Evolutionary conservation across 2,113 vertebrate genomes (phyloP).

Genomic region (Rhagologus leucostigma): DNA sequence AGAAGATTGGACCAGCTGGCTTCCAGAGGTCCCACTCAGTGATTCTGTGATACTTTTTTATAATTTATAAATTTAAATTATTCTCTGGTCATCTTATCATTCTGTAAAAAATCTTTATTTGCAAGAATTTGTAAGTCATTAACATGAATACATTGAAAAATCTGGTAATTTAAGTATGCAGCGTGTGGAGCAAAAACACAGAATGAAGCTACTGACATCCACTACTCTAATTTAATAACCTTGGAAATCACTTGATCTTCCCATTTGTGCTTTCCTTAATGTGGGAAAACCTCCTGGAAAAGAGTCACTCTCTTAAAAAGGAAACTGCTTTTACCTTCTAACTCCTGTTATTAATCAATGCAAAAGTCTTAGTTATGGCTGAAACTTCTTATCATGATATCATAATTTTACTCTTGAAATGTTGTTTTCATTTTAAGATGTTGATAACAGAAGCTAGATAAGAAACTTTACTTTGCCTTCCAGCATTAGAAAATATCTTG

Average conservation of each 20-base stretch:
- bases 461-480: conserved; percentile 57
- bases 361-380: conserved; percentile 34
- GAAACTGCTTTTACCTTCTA: conserved; percentile 1
- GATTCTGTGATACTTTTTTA: background rate
- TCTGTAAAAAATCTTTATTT: background rate
- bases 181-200: background rate
- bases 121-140: background rate
- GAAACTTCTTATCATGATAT: conserved; percentile 54
- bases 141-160: background rate
- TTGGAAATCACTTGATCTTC: background rate
- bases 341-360: conserved; percentile 31
- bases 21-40: background rate
- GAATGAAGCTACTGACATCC: background rate
- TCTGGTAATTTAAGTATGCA: background rate
- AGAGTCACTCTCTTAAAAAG: background rate
- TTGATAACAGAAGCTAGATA: conserved; percentile 52
- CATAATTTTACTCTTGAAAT: conserved; percentile 38
- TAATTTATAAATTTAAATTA: background rate
- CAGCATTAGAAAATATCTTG: conserved; percentile 28
- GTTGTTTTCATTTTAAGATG: conserved; percentile 44
- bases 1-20: background rate
- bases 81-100: background rate
- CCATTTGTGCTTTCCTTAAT: background rate
- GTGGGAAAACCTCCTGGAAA: background rate
- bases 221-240: background rate